Evolutionary conservation across 2,888 invertebrate species (phyloP).

Genomic region (Hydropsyche betteni): DNA sequence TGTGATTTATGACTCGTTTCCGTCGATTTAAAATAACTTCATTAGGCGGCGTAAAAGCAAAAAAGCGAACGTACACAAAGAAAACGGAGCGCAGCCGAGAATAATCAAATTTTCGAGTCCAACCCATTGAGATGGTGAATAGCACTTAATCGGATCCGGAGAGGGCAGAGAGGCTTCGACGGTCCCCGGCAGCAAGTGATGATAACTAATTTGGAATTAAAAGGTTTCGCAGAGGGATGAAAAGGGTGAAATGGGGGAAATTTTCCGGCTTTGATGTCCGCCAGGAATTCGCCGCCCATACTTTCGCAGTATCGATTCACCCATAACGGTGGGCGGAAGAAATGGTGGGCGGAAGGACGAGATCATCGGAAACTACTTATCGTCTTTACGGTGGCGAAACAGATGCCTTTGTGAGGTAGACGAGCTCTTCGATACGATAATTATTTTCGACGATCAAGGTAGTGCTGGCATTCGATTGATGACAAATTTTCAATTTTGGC

Average conservation of each 20-base stretch:
- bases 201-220: conserved; percentile 39
- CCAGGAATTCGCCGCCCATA: neutral
- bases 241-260: neutral
- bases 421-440: conserved; percentile 5
- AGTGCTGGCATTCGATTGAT: neutral
- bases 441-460: conserved; percentile 9
- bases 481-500: too few relatives aligned
- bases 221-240: conserved; percentile 1
- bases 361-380: conserved; percentile 33
- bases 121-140: conserved; percentile 32
- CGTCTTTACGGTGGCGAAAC: neutral
- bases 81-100: neutral
- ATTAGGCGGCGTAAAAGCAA: conserved; percentile 6
- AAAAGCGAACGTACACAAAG: conserved; percentile 18
- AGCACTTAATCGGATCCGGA: conserved; percentile 33
- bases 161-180: conserved; percentile 6
- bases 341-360: neutral
- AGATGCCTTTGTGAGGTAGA: conserved; percentile 4
- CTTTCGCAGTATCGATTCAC: conserved; percentile 17
- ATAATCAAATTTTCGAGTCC: conserved; percentile 27
- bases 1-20: conserved; percentile 7
- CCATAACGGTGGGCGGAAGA: neutral
- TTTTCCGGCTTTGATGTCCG: conserved; percentile 20
- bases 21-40: conserved; percentile 16
- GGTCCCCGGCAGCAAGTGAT: conserved; percentile 20